phyloP scores from a whole-genome alignment of 1,140 invertebrate species.

The Pachypeltis micranthus region DNA sequence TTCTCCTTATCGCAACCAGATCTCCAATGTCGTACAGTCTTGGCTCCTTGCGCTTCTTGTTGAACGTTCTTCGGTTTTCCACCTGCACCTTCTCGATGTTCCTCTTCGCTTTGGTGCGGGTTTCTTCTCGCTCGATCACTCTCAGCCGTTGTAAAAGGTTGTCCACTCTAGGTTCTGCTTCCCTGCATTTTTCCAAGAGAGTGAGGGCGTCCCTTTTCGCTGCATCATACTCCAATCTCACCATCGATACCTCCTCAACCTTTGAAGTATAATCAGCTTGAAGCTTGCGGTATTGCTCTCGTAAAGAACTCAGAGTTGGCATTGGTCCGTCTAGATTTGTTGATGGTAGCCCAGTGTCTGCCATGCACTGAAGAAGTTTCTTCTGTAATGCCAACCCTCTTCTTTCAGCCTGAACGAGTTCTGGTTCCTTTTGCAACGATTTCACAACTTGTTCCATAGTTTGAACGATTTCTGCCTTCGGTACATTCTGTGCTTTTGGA shows the following conservation, averaged over 20 bases:
- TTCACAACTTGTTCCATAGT: constrained; percentile 49
- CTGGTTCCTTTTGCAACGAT: constrained; percentile 45
- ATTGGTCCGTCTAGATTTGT: too few species aligned
- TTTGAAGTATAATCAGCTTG: background rate
- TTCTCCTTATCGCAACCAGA: background rate
- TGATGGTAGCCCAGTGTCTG: constrained; percentile 11
- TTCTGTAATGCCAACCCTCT: constrained; percentile 41
- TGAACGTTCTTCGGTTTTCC: too few species aligned
- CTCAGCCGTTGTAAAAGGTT: background rate
- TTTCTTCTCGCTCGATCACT: background rate
- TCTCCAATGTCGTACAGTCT: background rate
- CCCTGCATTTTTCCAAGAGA: background rate
- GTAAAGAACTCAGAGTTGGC: background rate
- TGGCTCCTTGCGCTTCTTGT: too few species aligned
- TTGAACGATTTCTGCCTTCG: constrained; percentile 31
- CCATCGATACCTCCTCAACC: background rate
- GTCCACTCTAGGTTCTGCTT: background rate
- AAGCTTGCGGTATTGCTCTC: background rate
- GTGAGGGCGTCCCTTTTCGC: background rate
- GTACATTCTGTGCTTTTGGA: too few species aligned
- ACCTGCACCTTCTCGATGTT: too few species aligned
- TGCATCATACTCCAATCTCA: background rate
- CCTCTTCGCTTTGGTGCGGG: too few species aligned
- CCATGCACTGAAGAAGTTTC: constrained; percentile 34
- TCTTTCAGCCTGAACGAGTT: constrained; percentile 43